A percentile compares a stretch with the other conserved stretches of the same genome.
Conservation (phyloP, 1,140 invertebrate species). For the Capitella teleta region DNA sequence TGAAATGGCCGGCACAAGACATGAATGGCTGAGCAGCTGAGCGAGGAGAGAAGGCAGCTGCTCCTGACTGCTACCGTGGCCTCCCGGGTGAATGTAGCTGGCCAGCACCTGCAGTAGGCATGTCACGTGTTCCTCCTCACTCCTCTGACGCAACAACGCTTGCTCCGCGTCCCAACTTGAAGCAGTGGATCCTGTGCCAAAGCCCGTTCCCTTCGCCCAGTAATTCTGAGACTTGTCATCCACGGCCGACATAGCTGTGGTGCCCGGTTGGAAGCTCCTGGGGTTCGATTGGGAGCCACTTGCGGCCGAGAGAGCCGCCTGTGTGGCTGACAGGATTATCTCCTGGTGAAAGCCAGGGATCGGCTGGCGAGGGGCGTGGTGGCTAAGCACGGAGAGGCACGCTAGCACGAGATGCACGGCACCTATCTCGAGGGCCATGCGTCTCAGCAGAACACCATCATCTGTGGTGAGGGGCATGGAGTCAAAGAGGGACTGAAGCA, state of each 20-base stretch:
- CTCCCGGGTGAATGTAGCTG: conserved; percentile 73
- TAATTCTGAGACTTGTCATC: conserved; percentile 67
- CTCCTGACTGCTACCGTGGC: conserved; percentile 22
- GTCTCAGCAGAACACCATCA: conserved; percentile 63
- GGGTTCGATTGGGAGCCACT: conserved; percentile 7
- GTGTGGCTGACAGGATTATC: conserved; percentile 36
- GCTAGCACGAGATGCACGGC: conserved; percentile 71
- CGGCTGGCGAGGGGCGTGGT: conserved; percentile 51
- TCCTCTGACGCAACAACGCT: conserved; percentile 71
- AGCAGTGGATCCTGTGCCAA: conserved; percentile 86
- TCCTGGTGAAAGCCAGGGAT: conserved; percentile 44
- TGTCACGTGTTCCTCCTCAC: conserved; percentile 86
- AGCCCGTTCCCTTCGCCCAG: conserved; percentile 88
- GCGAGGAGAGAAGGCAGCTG: conserved; percentile 50
- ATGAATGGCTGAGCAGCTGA: conserved; percentile 66
- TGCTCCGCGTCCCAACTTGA: conserved; percentile 94
- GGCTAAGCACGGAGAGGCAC: conserved; percentile 78
- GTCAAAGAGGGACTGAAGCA: conserved; percentile 67
- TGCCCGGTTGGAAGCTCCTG: conserved; percentile 18
- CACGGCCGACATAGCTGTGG: conserved; percentile 44
- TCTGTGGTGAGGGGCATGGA: conserved; percentile 65
- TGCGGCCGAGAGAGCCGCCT: conserved; percentile 15
- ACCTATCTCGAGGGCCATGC: conserved; percentile 68
- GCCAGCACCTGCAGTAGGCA: conserved; percentile 67
- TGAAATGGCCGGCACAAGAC: conserved; percentile 72